Evolutionary conservation across 2,888 invertebrate genomes (phyloP).

Genomic region (Therioaphis trifolii): DNA sequence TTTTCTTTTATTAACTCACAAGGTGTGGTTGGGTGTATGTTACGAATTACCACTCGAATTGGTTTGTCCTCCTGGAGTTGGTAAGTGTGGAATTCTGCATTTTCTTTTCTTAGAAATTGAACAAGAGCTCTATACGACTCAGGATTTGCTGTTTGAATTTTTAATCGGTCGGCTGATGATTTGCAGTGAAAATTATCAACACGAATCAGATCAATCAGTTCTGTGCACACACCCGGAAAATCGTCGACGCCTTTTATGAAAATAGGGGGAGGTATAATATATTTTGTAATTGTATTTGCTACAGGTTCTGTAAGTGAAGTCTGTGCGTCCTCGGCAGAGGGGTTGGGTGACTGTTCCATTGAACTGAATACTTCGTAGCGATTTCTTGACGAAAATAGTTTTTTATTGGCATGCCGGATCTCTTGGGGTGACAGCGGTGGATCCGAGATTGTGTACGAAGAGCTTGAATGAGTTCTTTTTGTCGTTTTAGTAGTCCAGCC

Average conservation of each 20-base stretch:
- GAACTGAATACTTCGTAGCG: not conserved
- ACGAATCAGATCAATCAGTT: not conserved
- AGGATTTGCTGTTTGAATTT: conserved; percentile 3
- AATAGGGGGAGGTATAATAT: conserved; percentile 3
- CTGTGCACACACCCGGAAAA: not conserved
- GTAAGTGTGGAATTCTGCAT: conserved; percentile 7
- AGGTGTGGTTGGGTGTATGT: conserved; percentile 8
- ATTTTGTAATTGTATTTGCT: not conserved
- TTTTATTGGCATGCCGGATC: not conserved
- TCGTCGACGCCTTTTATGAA: not conserved
- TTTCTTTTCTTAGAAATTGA: not conserved
- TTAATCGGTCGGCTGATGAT: not conserved
- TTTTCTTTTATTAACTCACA: not conserved
- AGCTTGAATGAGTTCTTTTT: conserved; percentile 13
- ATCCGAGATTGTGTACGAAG: not conserved
- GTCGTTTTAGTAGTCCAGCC: not conserved
- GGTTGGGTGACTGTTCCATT: not conserved
- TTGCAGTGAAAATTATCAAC: conserved; percentile 9
- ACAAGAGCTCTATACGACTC: not conserved
- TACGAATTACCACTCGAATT: conserved; percentile 3
- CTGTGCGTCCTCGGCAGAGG: not conserved
- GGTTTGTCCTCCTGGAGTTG: conserved; percentile 7
- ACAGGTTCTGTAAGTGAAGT: not conserved
- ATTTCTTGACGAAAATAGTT: conserved; percentile 10
- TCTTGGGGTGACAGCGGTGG: not conserved